phyloP scores from a whole-genome alignment of 2,113 vertebrate genomes.

The Eublepharis macularius region DNA sequence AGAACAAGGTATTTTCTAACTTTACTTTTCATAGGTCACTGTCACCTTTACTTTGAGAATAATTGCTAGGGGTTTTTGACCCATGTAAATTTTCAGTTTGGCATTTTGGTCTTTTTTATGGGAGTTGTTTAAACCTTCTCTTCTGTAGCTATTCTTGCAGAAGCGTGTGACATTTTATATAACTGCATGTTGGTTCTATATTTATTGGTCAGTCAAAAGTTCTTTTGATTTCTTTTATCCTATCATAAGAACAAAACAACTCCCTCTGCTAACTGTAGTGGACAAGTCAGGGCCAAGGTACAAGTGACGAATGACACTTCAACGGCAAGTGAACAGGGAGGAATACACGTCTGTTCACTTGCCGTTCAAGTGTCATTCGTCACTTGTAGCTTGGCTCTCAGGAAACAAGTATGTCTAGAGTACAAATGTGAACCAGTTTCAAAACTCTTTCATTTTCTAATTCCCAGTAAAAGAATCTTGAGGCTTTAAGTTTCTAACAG shows the following conservation, averaged over 20 bases:
- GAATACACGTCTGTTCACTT: too few species aligned
- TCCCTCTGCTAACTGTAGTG: neutral
- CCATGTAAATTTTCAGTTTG: constrained; percentile 45
- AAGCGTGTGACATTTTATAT: constrained; percentile 23
- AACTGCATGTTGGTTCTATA: constrained; percentile 16
- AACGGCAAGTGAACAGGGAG: too few species aligned
- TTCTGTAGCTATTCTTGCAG: neutral
- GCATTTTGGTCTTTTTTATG: constrained; percentile 25
- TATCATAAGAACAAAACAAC: neutral
- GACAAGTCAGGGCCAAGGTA: neutral
- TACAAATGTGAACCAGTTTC: neutral
- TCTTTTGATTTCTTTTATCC: constrained; percentile 28
- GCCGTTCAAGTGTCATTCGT: too few species aligned
- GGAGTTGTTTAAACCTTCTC: constrained; percentile 34
- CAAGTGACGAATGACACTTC: too few species aligned
- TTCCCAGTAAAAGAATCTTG: neutral
- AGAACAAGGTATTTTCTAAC: neutral
- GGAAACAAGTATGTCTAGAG: neutral
- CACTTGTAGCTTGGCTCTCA: too few species aligned
- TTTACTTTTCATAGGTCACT: constrained; percentile 8
- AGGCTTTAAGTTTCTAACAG: too few species aligned
- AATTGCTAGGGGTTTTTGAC: constrained; percentile 4
- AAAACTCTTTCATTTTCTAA: neutral
- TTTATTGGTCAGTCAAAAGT: constrained; percentile 30
- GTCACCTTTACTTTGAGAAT: constrained; percentile 39